Evolutionary conservation across 64 coral and sea anemone genomes (phyloP), one percentile per base, ranked within the genome.

Genomic region (Acropora tenuis): DNA sequence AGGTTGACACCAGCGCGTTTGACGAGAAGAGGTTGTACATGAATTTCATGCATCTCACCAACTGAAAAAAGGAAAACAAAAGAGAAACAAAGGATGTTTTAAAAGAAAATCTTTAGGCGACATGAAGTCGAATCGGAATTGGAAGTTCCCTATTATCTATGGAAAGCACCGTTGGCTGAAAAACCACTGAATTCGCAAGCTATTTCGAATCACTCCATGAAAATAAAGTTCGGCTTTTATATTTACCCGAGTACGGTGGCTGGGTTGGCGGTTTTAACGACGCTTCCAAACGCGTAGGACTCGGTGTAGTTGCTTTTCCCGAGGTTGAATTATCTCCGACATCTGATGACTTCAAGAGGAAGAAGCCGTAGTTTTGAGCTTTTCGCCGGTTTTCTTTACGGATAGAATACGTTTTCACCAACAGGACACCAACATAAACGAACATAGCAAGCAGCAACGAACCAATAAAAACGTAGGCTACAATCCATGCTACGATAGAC

Each of bases 21-120:
- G 48, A 87, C 30, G 19, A 95, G 65, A 50, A 91, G 84, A 61
- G 93, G 93, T 46, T 95, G 93, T 44, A 95, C 81, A 47, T 58
- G 80, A 71, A 95, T 60, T 71, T 91, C 30, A 41, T 77, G 80
- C 43, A 95, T 82, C n/a, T 91, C 93, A 30, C 89, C 75, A 69
- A 43, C 93, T 95, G 52, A 30, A 30, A 87, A 59, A 57, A 40
- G 52, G 10, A 5, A 10, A 55, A 55, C 6, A 55, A 55, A 8
- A 10, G 10, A 55, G 10, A 5, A 55, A 55, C 10, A 8, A 55
- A 5, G 10, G 52, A 55, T 55, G 6, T 8, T 8, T 10, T 8
- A 55, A 10, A 10, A 5, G 52, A 55, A 4, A 10, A 55, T 55
- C 10, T 55, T 55, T 55, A 30, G 30, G 30, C 30, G 30, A 30